Conservation (phyloP, 2,113 vertebrate species). For the Beaufortia kweichowensis region DNA sequence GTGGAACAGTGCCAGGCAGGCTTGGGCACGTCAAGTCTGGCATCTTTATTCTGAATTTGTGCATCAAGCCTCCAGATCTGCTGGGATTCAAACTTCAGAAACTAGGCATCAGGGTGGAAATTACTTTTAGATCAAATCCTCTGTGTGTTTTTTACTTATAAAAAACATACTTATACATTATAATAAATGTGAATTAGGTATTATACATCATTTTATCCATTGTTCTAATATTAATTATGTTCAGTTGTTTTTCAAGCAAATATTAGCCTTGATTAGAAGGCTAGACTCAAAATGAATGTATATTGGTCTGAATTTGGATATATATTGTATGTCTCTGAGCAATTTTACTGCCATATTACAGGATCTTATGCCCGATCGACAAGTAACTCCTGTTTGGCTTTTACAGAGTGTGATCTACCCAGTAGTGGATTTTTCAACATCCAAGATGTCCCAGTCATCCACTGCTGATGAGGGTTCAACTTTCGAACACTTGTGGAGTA, state of each 20-base stretch:
- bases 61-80: conserved; percentile 43
- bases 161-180: too few species aligned
- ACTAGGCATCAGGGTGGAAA: conserved; percentile 50
- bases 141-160: conserved; percentile 8
- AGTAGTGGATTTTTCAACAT: conserved; percentile 66
- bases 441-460: conserved; percentile 88
- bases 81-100: conserved; percentile 34
- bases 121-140: conserved; percentile 40
- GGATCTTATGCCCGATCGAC: neutral
- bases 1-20: conserved; percentile 65
- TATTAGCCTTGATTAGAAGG: too few species aligned
- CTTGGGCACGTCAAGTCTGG: conserved; percentile 67
- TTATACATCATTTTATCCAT: too few species aligned
- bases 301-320: neutral
- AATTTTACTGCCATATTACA: neutral
- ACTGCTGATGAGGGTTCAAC: conserved; percentile 84
- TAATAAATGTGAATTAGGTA: too few species aligned
- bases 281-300: too few species aligned
- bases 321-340: neutral
- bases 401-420: conserved; percentile 78
- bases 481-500: conserved; percentile 94
- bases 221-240: too few species aligned
- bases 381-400: neutral
- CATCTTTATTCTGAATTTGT: conserved; percentile 56
- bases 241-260: too few species aligned